phyloP scores from a whole-genome alignment of 2,113 vertebrate genomes.

The Dipodomys stephensi region DNA sequence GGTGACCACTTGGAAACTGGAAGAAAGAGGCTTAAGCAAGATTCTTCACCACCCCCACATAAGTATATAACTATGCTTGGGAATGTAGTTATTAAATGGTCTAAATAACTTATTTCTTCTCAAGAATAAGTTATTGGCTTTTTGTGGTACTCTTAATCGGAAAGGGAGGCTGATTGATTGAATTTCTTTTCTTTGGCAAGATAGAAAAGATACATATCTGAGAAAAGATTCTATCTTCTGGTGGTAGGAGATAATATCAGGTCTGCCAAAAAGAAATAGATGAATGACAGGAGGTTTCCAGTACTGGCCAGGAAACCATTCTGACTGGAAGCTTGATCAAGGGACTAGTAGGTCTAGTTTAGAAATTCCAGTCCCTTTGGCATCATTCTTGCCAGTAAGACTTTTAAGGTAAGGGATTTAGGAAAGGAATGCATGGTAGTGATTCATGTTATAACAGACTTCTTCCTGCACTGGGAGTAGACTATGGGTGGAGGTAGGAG shows the following conservation, averaged over 20 bases:
- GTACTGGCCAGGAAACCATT: neutral
- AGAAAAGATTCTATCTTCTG: too few relatives aligned
- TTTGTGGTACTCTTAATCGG: neutral
- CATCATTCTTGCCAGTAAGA: neutral
- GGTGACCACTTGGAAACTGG: neutral
- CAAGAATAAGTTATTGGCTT: slow-evolving; percentile 10
- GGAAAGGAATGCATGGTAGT: neutral
- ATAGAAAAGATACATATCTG: neutral
- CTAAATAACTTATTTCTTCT: neutral
- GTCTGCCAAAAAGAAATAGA: neutral
- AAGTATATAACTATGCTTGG: neutral
- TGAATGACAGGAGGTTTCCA: neutral
- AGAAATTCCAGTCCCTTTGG: neutral
- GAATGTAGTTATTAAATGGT: slow-evolving; percentile 7
- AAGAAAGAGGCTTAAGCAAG: neutral
- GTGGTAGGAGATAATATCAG: neutral
- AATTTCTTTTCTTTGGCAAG: slow-evolving; percentile 33
- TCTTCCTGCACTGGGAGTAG: neutral
- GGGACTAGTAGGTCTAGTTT: neutral
- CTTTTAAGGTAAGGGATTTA: neutral
- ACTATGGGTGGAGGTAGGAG: neutral
- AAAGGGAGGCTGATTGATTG: slow-evolving; percentile 12
- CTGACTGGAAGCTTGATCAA: fast-evolving
- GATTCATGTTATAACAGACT: neutral
- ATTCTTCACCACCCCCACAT: too few relatives aligned